These are phyloP conservation scores for Streptopelia turtur DNA, from an alignment of 2,797 vertebrate genomes.

Conservation along the genomic window DNA sequence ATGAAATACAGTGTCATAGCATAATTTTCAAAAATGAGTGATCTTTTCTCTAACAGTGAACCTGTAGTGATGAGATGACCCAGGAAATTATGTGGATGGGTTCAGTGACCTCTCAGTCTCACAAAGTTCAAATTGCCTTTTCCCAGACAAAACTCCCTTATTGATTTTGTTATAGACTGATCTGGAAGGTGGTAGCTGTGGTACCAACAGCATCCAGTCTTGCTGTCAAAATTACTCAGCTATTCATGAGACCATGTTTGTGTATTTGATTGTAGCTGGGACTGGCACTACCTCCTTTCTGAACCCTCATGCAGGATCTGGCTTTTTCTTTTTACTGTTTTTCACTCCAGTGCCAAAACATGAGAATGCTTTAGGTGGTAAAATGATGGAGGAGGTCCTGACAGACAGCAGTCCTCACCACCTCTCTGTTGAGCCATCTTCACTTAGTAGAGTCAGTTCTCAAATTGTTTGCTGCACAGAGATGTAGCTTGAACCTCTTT, in stretches of 20 bases:
- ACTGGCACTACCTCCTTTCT: not conserved
- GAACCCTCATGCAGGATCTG: not conserved
- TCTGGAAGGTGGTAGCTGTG: not conserved
- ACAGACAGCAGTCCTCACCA: not conserved
- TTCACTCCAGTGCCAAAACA: not conserved
- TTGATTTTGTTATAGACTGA: not conserved
- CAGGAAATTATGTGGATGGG: accelerated
- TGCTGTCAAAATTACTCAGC: not conserved
- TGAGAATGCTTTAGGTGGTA: not conserved
- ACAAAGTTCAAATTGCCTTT: not conserved
- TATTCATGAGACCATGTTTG: not conserved
- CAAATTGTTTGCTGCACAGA: not conserved
- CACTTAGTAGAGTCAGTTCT: not conserved
- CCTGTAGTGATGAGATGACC: not conserved
- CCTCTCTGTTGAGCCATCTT: not conserved
- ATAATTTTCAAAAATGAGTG: not conserved
- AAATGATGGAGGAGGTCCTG: not conserved
- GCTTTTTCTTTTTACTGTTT: not conserved
- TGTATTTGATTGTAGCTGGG: not conserved
- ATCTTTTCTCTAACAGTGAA: not conserved
- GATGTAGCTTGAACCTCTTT: not conserved
- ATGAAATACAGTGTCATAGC: not conserved
- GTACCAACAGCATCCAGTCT: not conserved
- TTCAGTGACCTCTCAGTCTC: not conserved
- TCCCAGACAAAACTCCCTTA: not conserved